Evolutionary conservation across 2,888 invertebrate species (phyloP), one percentile per base, ranked within the genome.

Genomic region (Nipponacmea schrenckii): DNA sequence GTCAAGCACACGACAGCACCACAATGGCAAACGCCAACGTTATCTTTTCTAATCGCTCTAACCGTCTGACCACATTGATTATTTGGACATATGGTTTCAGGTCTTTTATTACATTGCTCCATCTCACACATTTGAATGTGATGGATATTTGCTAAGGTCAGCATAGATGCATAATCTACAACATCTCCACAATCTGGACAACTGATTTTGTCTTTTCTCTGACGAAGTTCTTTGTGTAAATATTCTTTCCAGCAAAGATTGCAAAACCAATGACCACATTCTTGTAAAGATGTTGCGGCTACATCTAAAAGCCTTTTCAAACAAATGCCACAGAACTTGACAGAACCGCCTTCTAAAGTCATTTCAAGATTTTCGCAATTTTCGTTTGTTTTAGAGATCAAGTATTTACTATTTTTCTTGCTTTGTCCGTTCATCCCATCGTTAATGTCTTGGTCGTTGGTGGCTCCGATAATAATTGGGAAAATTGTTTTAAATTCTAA

Each of bases 1-100:
- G 77, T 72, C 64, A 80, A 77, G 64, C 82, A 82, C 44, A 79
- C 50, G 17, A 72, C 68, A 3, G 64, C 64, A 20, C 81, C 81
- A 68, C 82, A 82, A 0, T 46, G 39, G 44, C 81, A 82, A 10
- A 39, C 39, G 10, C 39, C 39, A 39, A 39, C 39, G 10, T 39
- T 39, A 10, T 10, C 8, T 39, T 39, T 39, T 39, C 3, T 5
- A 39, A 39, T 39, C 8, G 75, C 71, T 26, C 75, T 75, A 73
- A 76, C 76, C 2, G 65, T 44, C 46, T 71, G 70, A 24, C 65
- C 67, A 15, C 76, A 76, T 62, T 75, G 76, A 76, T 75, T 76
- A 31, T 73, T 73, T 10, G 26, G 12, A 12, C 70, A 67, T 26
- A 68, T 69, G 12, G 10, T 5, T 10, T 67, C 67, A 24, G 46